These are phyloP conservation scores for Tetragonula clypearis DNA, from an alignment of 1,140 invertebrate genomes.

Conservation along the genomic window DNA sequence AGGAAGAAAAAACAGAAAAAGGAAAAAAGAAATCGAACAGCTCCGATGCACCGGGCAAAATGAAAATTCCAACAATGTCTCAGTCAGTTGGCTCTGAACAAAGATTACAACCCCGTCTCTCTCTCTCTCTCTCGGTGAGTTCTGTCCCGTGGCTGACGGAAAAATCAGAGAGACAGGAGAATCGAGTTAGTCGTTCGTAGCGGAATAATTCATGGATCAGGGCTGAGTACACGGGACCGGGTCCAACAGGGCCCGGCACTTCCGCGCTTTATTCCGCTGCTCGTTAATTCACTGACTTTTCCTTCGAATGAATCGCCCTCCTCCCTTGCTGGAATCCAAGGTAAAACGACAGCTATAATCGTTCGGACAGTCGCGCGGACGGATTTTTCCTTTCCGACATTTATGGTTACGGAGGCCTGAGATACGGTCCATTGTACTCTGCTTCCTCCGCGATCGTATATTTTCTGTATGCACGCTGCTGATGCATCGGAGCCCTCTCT, in stretches of 20 bases:
- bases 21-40: neutral
- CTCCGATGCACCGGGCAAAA: neutral
- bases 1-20: neutral
- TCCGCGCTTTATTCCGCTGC: slow-evolving; percentile 65
- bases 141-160: slow-evolving; percentile 1
- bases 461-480: slow-evolving; percentile 39
- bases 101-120: slow-evolving; percentile 21
- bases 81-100: neutral
- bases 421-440: slow-evolving; percentile 65
- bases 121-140: too few species aligned
- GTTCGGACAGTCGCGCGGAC: slow-evolving; percentile 22
- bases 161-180: slow-evolving; percentile 58
- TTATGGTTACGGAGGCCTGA: slow-evolving; percentile 56
- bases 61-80: neutral
- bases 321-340: slow-evolving; percentile 14
- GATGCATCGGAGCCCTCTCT: slow-evolving; percentile 7
- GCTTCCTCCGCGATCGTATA: slow-evolving; percentile 27
- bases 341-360: slow-evolving; percentile 48
- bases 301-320: slow-evolving; percentile 40
- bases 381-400: slow-evolving; percentile 53
- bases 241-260: slow-evolving; percentile 23
- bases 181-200: slow-evolving; percentile 45
- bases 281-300: slow-evolving; percentile 63
- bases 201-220: slow-evolving; percentile 62
- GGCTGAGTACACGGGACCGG: neutral